Base-by-base conservation (phyloP, 2,888 invertebrate genomes). In the Meteorus cinctellus region DNA sequence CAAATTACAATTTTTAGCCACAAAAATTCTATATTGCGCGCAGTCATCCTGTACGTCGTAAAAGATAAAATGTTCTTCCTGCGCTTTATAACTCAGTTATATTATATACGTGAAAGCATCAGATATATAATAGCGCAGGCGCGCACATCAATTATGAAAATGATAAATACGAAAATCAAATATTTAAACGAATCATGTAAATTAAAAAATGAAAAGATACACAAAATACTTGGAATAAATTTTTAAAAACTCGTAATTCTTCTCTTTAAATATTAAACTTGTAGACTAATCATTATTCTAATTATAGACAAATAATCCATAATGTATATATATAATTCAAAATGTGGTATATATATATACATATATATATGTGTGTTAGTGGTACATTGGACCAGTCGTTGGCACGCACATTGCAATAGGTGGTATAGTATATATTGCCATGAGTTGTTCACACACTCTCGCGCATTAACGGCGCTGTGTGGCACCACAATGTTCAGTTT, bases 31-130 rank as follows among this genome's bases (percentile, higher is more conserved):
- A 36, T 68, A 62, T 74, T 71, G 63, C 60, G 63, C 36, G 45
- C 73, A 65, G 77, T 69, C 76, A 51, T 41, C 70, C 80, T 8
- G 19, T 19, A 81, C 82, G 81, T 82, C 83, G 83, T 86, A 86
- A 86, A 86, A 87, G 82, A 82, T 86, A 85, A 86, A 86, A 85
- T 86, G 87, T 86, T 87, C 85, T 87, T 85, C 86, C 86, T 86
- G 85, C 72, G 69, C 68, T 69, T 78, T 74, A 51, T 60, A 71
- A 68, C 69, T 72, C 72, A 55, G 66, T 67, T 41, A 72, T 16
- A 68, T 65, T 74, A 70, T 76, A 79, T 4, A 31, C 34, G 63
- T 63, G 31, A 63, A 63, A 63, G 31, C 31, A 63, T 63, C 19
- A 10, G 16, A 63, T 63, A 31, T 55, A 5, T n/a, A 8, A 19